These are phyloP conservation scores for Agrochola lychnidis DNA, from an alignment of 2,888 invertebrate genomes.

Conservation along the genomic window DNA sequence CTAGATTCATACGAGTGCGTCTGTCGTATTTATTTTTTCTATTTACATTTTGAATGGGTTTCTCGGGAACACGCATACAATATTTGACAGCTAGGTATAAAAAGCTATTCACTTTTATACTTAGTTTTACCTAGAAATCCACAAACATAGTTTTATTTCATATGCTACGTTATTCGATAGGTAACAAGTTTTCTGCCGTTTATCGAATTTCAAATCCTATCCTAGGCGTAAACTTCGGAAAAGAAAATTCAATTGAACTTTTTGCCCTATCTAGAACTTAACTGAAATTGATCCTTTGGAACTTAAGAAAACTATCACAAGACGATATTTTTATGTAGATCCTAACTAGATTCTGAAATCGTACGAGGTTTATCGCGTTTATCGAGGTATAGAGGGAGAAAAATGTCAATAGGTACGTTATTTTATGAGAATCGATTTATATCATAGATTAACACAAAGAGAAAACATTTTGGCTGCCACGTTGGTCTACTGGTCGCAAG, in stretches of 20 bases:
- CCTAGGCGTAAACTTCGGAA: background rate
- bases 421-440: background rate
- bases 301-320: background rate
- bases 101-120: too few species aligned
- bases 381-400: too few species aligned
- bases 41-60: background rate
- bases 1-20: background rate
- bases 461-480: too few species aligned
- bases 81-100: too few species aligned
- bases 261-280: slow-evolving; percentile 4
- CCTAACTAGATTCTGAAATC: background rate
- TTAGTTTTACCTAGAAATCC: background rate
- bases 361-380: background rate
- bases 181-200: background rate
- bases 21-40: background rate
- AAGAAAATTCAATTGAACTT: slow-evolving; percentile 32
- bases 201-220: background rate
- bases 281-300: background rate
- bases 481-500: too few species aligned
- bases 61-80: background rate
- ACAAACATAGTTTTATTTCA: background rate
- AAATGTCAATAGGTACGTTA: background rate
- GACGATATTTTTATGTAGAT: background rate
- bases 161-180: background rate
- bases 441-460: background rate